These are phyloP conservation scores for Yponomeuta cagnagella DNA, from an alignment of 2,888 invertebrate genomes.

Conservation along the genomic window DNA sequence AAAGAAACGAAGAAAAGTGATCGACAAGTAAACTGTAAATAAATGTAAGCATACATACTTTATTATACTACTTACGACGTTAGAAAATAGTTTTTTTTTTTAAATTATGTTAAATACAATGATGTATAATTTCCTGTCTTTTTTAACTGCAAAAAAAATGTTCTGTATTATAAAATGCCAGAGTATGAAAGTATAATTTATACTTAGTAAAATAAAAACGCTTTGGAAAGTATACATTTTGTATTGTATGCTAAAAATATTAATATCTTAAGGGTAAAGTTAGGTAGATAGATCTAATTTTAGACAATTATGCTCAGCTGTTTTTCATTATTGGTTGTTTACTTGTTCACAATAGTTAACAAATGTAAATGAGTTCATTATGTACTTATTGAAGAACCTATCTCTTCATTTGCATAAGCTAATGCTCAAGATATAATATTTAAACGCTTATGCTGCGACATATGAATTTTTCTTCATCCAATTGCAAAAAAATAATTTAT, in stretches of 20 bases:
- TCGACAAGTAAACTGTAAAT: constrained; percentile 43
- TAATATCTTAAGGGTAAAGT: constrained; percentile 37
- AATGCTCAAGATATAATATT: background rate
- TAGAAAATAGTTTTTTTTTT: constrained; percentile 24
- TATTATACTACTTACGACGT: constrained; percentile 7
- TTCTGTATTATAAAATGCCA: constrained; percentile 4
- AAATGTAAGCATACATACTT: constrained; percentile 28
- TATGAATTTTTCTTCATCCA: background rate
- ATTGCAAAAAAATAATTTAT: background rate
- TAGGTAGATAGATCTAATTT: constrained; percentile 64
- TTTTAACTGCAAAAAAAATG: constrained; percentile 26
- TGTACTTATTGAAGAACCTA: background rate
- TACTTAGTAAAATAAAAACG: background rate
- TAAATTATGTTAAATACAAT: constrained; percentile 28
- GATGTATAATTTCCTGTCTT: constrained; percentile 22
- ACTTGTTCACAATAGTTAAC: background rate
- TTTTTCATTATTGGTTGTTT: constrained; percentile 23
- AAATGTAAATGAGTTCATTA: background rate
- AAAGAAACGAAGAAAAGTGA: constrained; percentile 62
- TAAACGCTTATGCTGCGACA: background rate
- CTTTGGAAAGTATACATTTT: constrained; percentile 44
- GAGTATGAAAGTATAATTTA: constrained; percentile 9
- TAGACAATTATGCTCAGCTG: constrained; percentile 62
- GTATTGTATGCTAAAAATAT: constrained; percentile 51
- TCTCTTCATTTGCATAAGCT: background rate